phyloP scores from a whole-genome alignment of 2,888 invertebrate genomes.

The Punctoribates punctum region DNA sequence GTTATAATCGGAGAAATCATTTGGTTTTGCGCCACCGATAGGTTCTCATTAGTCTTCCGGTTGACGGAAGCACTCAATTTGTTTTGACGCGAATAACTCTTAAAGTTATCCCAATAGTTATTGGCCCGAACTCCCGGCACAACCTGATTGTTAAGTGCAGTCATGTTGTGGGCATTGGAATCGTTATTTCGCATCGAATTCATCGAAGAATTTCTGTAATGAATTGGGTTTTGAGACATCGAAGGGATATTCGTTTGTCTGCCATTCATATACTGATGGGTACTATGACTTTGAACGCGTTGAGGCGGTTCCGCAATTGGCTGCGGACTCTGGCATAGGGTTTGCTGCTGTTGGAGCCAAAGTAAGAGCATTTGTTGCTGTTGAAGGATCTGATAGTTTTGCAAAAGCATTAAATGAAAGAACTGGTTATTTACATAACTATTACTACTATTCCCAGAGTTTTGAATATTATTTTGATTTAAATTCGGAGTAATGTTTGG shows the following conservation, averaged over 20 bases:
- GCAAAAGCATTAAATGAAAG: conserved; percentile 42
- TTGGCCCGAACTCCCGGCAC: conserved; percentile 84
- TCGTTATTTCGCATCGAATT: conserved; percentile 22
- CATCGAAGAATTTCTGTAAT: conserved; percentile 6
- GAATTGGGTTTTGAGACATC: neutral
- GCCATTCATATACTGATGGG: conserved; percentile 13
- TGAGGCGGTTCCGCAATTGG: neutral
- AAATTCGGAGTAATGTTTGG: neutral
- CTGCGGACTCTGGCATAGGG: neutral
- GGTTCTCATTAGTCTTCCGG: conserved; percentile 45
- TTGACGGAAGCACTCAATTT: conserved; percentile 57
- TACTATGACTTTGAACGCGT: neutral
- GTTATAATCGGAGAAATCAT: neutral
- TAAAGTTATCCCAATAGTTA: conserved; percentile 90
- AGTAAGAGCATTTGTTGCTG: conserved; percentile 43
- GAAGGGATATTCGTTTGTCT: conserved; percentile 21
- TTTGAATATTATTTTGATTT: conserved; percentile 16
- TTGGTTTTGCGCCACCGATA: conserved; percentile 21
- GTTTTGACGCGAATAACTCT: conserved; percentile 85
- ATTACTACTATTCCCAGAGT: neutral
- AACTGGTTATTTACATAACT: conserved; percentile 38
- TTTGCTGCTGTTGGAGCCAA: conserved; percentile 40
- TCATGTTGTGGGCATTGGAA: neutral
- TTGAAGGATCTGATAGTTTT: conserved; percentile 44
- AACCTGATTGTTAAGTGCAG: conserved; percentile 76